Conservation (phyloP, 2,888 invertebrate species). For the Limnephilus auricula region DNA sequence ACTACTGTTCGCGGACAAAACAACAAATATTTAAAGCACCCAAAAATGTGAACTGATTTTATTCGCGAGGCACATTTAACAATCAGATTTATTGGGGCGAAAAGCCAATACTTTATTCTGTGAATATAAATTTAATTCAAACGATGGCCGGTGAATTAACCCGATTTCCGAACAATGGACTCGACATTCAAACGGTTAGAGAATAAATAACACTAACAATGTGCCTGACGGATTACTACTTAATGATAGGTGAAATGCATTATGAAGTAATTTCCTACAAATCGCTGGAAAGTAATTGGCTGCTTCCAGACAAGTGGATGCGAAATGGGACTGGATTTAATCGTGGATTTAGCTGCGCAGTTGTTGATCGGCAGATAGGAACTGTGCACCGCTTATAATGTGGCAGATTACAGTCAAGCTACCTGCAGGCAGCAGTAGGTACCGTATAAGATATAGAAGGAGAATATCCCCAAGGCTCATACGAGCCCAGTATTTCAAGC, state of each 20-base stretch:
- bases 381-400: background rate
- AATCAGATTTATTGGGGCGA: background rate
- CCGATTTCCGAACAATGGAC: background rate
- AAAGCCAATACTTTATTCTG: background rate
- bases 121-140: background rate
- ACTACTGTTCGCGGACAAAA: background rate
- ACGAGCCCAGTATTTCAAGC: too few species aligned
- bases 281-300: background rate
- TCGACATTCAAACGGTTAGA: background rate
- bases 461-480: too few species aligned
- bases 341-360: background rate
- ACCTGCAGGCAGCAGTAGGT: background rate
- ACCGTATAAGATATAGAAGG: too few species aligned
- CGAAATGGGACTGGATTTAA: background rate
- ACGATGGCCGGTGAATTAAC: background rate
- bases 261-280: constrained; percentile 2
- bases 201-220: background rate
- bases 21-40: background rate
- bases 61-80: background rate
- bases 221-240: background rate
- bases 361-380: background rate
- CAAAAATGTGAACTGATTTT: background rate
- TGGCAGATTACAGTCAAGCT: background rate
- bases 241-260: background rate
- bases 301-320: background rate